Evolutionary conservation across 2,113 vertebrate genomes (phyloP).

Genomic region (Psittacus erithacus): DNA sequence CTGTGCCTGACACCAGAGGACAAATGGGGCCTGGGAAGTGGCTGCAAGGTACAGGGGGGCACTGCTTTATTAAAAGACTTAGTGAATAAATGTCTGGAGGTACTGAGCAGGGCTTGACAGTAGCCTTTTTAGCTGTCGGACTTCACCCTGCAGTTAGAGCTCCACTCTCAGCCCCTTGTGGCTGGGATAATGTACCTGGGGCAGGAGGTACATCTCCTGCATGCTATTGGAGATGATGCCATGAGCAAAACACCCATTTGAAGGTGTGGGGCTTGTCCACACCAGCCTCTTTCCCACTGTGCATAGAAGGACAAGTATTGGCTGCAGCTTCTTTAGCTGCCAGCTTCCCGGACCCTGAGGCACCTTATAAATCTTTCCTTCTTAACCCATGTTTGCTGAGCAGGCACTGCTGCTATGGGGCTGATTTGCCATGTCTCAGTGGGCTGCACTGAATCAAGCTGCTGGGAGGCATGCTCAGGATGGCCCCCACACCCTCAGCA

Average conservation of each 20-base stretch:
- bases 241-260: not conserved
- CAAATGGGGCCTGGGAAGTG: not conserved
- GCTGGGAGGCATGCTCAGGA: not conserved
- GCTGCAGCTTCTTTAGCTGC: not conserved
- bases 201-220: not conserved
- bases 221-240: not conserved
- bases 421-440: not conserved
- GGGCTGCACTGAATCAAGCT: not conserved
- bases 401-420: accelerated
- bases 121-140: not conserved
- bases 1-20: not conserved
- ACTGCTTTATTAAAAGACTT: conserved; percentile 46
- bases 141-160: not conserved
- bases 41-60: not conserved
- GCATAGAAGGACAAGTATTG: not conserved
- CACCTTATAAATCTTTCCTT: not conserved
- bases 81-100: conserved; percentile 29
- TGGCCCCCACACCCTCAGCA: accelerated
- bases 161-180: not conserved
- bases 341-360: not conserved
- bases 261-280: not conserved
- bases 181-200: accelerated
- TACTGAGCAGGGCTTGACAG: not conserved
- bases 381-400: not conserved
- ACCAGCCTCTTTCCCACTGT: not conserved